Conservation (phyloP, 2,888 invertebrate genomes). For the Vandiemenella viatica region DNA sequence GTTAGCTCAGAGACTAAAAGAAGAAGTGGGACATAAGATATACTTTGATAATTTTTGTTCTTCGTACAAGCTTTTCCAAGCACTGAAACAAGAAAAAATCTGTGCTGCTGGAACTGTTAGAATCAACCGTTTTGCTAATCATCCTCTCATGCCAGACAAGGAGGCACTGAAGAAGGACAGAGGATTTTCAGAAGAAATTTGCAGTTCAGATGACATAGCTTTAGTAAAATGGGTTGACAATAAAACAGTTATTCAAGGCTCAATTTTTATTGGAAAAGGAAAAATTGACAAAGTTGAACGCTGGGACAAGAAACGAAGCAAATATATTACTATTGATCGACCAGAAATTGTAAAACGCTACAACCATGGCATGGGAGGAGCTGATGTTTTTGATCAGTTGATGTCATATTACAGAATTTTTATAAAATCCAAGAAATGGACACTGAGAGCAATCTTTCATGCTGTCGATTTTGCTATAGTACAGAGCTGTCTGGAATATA, state of each 20-base stretch:
- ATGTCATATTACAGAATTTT: constrained; percentile 14
- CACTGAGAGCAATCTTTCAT: constrained; percentile 13
- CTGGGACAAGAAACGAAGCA: constrained; percentile 12
- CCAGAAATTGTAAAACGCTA: constrained; percentile 20
- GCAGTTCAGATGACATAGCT: constrained; percentile 9
- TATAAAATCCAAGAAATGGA: constrained; percentile 16
- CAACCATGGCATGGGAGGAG: constrained; percentile 22
- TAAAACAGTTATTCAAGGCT: constrained; percentile 16
- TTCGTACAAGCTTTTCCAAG: constrained; percentile 10
- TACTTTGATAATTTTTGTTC: constrained; percentile 18
- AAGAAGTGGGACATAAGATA: constrained; percentile 2
- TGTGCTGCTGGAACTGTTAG: constrained; percentile 10
- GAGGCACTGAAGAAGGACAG: constrained; percentile 6
- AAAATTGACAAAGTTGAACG: constrained; percentile 3
- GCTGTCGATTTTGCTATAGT: constrained; percentile 18
- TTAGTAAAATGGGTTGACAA: constrained; percentile 18
- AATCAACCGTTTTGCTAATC: constrained; percentile 8
- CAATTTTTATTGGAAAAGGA: constrained; percentile 16
- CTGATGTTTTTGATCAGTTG: constrained; percentile 15
- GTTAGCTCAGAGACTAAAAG: constrained; percentile 9
- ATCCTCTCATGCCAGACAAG: constrained; percentile 9
- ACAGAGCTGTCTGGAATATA: too few relatives aligned
- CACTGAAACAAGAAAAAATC: constrained; percentile 11
- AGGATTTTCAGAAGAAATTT: constrained; percentile 6
- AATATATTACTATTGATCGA: constrained; percentile 17